phyloP scores from a whole-genome alignment of 1,140 invertebrate genomes.

The Diabrotica undecimpunctata region DNA sequence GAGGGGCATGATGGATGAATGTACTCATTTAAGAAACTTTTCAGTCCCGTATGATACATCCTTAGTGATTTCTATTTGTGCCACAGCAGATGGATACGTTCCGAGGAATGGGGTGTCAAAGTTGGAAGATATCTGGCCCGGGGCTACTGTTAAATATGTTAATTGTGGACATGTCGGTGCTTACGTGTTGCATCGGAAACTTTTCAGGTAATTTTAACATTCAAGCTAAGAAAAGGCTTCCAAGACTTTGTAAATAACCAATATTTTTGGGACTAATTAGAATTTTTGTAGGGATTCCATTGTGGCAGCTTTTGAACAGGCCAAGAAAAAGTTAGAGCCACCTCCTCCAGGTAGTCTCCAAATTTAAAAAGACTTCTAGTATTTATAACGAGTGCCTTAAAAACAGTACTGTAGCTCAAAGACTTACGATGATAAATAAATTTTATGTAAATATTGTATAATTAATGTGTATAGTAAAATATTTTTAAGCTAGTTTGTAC shows the following conservation, averaged over 20 bases:
- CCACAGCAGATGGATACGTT: slow-evolving; percentile 89
- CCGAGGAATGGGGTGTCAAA: slow-evolving; percentile 77
- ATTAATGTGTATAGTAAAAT: no score
- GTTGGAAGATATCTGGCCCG: slow-evolving; percentile 88
- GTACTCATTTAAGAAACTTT: slow-evolving; percentile 94
- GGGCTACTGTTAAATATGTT: slow-evolving; percentile 80
- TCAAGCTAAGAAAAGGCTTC: background rate
- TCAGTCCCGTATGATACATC: slow-evolving; percentile 79
- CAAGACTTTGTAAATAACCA: no score
- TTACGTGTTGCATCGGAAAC: slow-evolving; percentile 59
- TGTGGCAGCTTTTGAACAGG: slow-evolving; percentile 59
- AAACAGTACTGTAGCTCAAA: no score
- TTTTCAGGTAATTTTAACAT: slow-evolving; percentile 35
- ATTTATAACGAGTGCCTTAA: no score
- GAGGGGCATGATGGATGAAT: slow-evolving; percentile 98
- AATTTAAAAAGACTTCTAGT: no score
- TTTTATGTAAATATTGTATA: no score
- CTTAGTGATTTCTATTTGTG: slow-evolving; percentile 79
- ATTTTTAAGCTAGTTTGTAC: no score
- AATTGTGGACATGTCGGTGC: slow-evolving; percentile 88
- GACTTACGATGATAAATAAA: no score
- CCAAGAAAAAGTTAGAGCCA: slow-evolving; percentile 52
- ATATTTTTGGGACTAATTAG: no score
- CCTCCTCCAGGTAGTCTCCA: slow-evolving; percentile 3
- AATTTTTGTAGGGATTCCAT: slow-evolving; percentile 56